Evolutionary conservation across 2,113 vertebrate genomes (phyloP).

Genomic region (Myrmecobius fasciatus): DNA sequence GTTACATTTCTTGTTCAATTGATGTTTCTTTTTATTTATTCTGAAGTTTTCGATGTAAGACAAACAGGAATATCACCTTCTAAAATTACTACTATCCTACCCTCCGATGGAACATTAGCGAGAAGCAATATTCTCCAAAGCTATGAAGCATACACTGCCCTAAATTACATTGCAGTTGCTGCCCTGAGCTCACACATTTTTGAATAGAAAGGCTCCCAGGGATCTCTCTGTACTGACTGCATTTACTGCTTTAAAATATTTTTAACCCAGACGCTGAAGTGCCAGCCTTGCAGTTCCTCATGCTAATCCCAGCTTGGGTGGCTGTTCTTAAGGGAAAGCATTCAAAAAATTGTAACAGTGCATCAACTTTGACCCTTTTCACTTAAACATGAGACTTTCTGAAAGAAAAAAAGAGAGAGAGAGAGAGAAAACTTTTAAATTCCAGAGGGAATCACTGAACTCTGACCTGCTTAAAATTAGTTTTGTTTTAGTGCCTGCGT

Average conservation of each 20-base stretch:
- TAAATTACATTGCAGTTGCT: constrained; percentile 85
- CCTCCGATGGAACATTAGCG: constrained; percentile 82
- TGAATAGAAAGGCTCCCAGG: constrained; percentile 84
- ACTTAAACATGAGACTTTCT: constrained; percentile 85
- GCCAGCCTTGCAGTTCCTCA: constrained; percentile 83
- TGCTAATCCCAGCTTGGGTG: constrained; percentile 84
- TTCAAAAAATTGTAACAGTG: constrained; percentile 85
- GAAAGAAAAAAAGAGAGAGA: constrained; percentile 8
- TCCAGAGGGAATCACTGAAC: constrained; percentile 89
- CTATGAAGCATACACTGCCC: constrained; percentile 85
- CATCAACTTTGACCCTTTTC: constrained; percentile 89
- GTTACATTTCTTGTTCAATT: constrained; percentile 73
- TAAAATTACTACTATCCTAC: constrained; percentile 84
- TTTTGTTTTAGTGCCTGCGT: constrained; percentile 87
- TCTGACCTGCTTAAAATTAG: constrained; percentile 91
- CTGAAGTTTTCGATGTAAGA: constrained; percentile 82
- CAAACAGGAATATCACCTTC: constrained; percentile 83
- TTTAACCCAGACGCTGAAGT: constrained; percentile 86
- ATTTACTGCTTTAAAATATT: constrained; percentile 87
- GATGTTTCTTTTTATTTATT: constrained; percentile 83
- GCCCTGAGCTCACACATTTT: constrained; percentile 83
- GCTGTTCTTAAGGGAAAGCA: constrained; percentile 89
- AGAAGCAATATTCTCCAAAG: constrained; percentile 86
- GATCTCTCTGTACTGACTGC: constrained; percentile 79
- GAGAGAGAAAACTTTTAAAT: constrained; percentile 79